Conservation (phyloP, 2,113 vertebrate species). For the Neofelis nebulosa region DNA sequence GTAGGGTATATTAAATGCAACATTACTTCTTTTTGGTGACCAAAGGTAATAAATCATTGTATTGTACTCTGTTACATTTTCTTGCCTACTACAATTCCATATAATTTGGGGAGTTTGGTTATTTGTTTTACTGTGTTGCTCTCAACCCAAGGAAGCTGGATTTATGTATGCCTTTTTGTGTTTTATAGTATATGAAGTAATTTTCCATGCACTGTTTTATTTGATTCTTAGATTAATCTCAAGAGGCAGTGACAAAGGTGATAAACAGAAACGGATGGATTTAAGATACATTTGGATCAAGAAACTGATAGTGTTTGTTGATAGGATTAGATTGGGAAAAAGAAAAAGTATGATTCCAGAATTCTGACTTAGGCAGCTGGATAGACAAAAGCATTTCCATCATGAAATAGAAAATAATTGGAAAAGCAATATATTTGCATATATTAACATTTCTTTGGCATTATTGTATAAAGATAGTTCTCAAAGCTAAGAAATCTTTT, state of each 20-base stretch:
- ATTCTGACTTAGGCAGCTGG: background rate
- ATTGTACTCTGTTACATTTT: background rate
- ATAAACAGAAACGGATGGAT: background rate
- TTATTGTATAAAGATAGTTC: background rate
- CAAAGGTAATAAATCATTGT: constrained; percentile 4
- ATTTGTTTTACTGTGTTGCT: background rate
- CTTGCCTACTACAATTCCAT: background rate
- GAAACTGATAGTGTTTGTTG: background rate
- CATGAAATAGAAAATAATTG: background rate
- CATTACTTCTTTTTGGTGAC: background rate
- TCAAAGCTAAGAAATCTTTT: background rate
- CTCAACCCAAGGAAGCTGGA: background rate
- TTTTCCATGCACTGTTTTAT: background rate
- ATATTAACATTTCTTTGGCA: background rate
- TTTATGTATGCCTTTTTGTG: background rate
- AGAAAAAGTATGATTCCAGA: background rate
- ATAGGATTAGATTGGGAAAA: background rate
- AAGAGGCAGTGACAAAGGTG: background rate
- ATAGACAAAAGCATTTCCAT: background rate
- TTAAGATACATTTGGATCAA: background rate
- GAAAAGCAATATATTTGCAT: background rate
- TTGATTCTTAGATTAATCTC: background rate
- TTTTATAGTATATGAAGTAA: background rate
- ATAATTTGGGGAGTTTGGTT: background rate
- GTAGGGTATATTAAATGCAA: background rate